Evolutionary conservation across 2,888 invertebrate genomes (phyloP).

Genomic region (Drosophila incognita): DNA sequence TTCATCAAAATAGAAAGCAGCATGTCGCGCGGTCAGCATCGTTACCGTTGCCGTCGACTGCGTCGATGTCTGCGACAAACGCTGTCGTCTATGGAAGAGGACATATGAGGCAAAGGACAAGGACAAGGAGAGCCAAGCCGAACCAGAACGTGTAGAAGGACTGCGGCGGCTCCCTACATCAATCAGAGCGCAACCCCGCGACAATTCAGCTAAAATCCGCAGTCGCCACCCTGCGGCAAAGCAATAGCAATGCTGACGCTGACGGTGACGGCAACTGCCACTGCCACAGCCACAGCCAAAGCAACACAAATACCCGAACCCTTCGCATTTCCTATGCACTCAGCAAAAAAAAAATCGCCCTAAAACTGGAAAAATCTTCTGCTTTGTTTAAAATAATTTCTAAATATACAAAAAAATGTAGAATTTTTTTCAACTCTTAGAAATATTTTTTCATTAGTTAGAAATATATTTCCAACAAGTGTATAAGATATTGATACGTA

Average conservation of each 20-base stretch:
- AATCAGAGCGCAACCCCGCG: slow-evolving; percentile 68
- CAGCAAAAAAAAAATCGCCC: neutral
- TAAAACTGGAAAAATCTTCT: neutral
- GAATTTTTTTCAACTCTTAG: neutral
- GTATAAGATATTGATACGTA: neutral
- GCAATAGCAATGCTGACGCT: slow-evolving; percentile 40
- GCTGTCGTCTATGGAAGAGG: slow-evolving; percentile 62
- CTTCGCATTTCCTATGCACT: slow-evolving; percentile 15
- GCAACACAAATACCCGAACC: slow-evolving; percentile 30
- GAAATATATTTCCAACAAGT: neutral
- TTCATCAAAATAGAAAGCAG: slow-evolving; percentile 75
- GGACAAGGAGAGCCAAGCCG: slow-evolving; percentile 54
- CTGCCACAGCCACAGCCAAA: slow-evolving; percentile 30
- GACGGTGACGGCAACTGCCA: slow-evolving; percentile 29
- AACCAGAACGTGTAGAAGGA: slow-evolving; percentile 39
- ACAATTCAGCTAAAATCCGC: slow-evolving; percentile 66
- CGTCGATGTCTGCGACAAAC: slow-evolving; percentile 59
- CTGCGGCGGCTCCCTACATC: slow-evolving; percentile 56
- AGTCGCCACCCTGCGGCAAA: slow-evolving; percentile 68
- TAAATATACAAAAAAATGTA: neutral
- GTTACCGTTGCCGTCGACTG: slow-evolving; percentile 40
- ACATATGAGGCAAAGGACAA: slow-evolving; percentile 41
- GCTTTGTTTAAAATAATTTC: neutral
- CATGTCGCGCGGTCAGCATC: slow-evolving; percentile 61
- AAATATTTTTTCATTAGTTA: neutral